phyloP scores from a whole-genome alignment of 2,888 invertebrate species.

The Synanthedon vespiformis region DNA sequence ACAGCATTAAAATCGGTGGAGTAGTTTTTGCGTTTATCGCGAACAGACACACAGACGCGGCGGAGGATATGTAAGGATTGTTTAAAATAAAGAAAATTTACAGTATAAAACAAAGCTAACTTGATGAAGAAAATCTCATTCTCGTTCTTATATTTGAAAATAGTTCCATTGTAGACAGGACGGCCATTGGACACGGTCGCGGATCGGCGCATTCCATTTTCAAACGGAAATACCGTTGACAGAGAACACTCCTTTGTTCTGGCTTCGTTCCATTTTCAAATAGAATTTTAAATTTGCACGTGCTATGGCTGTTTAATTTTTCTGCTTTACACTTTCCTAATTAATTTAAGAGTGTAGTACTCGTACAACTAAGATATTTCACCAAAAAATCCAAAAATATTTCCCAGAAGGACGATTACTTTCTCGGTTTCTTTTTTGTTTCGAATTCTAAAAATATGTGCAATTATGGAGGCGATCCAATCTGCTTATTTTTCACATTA shows the following conservation, averaged over 20 bases:
- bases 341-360: neutral
- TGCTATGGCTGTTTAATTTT: slow-evolving; percentile 10
- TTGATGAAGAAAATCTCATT: slow-evolving; percentile 17
- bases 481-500: too few relatives aligned
- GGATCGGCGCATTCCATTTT: slow-evolving; percentile 49
- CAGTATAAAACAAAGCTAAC: slow-evolving; percentile 1
- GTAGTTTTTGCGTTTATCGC: too few relatives aligned
- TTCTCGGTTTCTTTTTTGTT: too few relatives aligned
- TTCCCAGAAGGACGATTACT: too few relatives aligned
- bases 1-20: too few relatives aligned
- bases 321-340: neutral
- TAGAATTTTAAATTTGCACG: slow-evolving; percentile 27
- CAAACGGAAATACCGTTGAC: slow-evolving; percentile 55
- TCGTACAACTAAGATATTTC: too few relatives aligned
- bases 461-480: too few relatives aligned
- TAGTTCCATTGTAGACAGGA: slow-evolving; percentile 28
- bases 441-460: too few relatives aligned
- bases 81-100: neutral
- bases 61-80: too few relatives aligned
- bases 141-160: slow-evolving; percentile 20
- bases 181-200: slow-evolving; percentile 19
- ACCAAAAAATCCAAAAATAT: too few relatives aligned
- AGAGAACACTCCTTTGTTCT: slow-evolving; percentile 57
- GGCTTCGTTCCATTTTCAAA: slow-evolving; percentile 35
- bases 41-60: too few relatives aligned